Percentiles rank a stretch among this genome's conserved stretches.
Conservation (phyloP, 2,888 invertebrate genomes). For the Aleiodes alternator region DNA sequence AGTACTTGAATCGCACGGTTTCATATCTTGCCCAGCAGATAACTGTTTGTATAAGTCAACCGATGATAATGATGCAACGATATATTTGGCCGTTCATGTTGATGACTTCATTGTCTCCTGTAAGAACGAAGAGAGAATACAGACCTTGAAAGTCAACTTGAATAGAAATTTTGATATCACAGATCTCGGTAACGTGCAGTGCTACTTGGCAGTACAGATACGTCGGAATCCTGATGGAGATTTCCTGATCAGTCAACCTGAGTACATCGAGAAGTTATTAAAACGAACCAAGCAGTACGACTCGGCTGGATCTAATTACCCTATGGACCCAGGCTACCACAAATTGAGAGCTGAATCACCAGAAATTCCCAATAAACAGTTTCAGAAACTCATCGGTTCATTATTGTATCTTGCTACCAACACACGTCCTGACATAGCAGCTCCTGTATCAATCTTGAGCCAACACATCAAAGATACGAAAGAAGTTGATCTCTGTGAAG, state of each 20-base stretch:
- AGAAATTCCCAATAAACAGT: conserved; percentile 33
- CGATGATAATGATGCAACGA: conserved; percentile 20
- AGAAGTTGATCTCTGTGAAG: conserved; percentile 31
- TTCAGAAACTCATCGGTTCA: conserved; percentile 27
- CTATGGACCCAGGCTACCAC: background rate
- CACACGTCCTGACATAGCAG: conserved; percentile 38
- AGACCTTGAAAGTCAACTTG: conserved; percentile 27
- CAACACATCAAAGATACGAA: conserved; percentile 18
- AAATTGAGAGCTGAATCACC: background rate
- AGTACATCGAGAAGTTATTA: conserved; percentile 49
- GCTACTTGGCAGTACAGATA: conserved; percentile 50
- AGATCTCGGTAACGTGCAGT: conserved; percentile 46
- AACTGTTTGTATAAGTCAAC: conserved; percentile 54
- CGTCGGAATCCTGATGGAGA: conserved; percentile 9
- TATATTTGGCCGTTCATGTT: conserved; percentile 46
- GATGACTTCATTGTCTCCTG: conserved; percentile 47
- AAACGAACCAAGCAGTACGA: background rate
- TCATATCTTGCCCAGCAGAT: conserved; percentile 54
- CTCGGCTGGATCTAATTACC: background rate
- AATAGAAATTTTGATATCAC: conserved; percentile 44
- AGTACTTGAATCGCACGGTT: conserved; percentile 42
- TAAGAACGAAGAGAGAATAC: background rate
- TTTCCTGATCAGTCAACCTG: conserved; percentile 27
- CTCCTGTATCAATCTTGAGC: conserved; percentile 36
- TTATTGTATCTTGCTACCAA: conserved; percentile 34